These are phyloP conservation scores for Melipona beecheii DNA, from an alignment of 2,888 invertebrate species.

Conservation along the genomic window DNA sequence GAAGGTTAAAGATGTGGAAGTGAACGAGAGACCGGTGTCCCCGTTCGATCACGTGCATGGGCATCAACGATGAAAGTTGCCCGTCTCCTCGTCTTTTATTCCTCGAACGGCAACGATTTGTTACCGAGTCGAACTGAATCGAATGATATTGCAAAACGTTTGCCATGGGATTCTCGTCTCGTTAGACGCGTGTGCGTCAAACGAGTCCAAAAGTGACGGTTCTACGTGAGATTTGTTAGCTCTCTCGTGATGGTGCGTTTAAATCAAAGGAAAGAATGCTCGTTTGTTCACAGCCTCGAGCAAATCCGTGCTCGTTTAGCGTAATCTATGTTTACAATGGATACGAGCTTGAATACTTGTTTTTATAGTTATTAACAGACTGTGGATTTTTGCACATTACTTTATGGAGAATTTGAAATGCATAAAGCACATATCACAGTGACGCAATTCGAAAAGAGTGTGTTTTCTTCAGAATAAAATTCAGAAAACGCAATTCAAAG, in stretches of 20 bases:
- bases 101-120: conserved; percentile 34
- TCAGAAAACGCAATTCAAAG: too few relatives aligned
- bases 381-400: too few relatives aligned
- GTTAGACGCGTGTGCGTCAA: conserved; percentile 16
- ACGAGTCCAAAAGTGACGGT: conserved; percentile 26
- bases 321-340: too few relatives aligned
- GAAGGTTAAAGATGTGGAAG: conserved; percentile 52
- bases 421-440: too few relatives aligned
- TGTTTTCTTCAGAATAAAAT: too few relatives aligned
- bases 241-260: background rate
- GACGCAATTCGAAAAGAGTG: too few relatives aligned
- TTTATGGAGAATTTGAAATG: too few relatives aligned
- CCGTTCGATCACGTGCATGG: conserved; percentile 31
- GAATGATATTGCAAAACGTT: conserved; percentile 62
- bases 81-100: background rate
- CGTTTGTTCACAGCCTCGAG: too few relatives aligned
- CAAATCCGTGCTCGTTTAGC: too few relatives aligned
- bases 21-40: conserved; percentile 52
- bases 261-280: too few relatives aligned
- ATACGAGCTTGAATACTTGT: too few relatives aligned
- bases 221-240: conserved; percentile 9
- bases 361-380: too few relatives aligned
- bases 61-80: conserved; percentile 39
- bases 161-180: conserved; percentile 12
- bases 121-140: conserved; percentile 77